Evolutionary conservation across 1,140 invertebrate species (phyloP).

Genomic region (Sesamia nonagrioides): DNA sequence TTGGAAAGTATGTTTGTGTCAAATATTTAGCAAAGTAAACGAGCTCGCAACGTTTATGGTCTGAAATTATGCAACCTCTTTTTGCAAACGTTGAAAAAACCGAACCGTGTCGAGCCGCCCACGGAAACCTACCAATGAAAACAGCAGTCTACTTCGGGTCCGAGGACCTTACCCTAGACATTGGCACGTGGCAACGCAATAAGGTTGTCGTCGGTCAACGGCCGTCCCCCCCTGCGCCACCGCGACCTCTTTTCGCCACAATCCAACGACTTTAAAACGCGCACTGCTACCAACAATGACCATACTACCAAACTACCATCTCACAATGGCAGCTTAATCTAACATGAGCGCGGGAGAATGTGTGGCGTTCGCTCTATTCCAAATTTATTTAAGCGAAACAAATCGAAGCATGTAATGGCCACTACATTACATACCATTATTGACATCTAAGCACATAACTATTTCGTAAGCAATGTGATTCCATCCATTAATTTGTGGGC

Average conservation of each 20-base stretch:
- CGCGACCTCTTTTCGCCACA: conserved; percentile 79
- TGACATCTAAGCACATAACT: conserved; percentile 36
- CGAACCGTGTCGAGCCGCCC: conserved; percentile 63
- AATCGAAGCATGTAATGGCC: conserved; percentile 34
- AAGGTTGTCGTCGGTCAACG: conserved; percentile 83
- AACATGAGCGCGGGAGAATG: conserved; percentile 55
- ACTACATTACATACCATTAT: conserved; percentile 32
- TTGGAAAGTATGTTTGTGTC: neutral
- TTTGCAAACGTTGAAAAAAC: conserved; percentile 57
- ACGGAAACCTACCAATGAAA: conserved; percentile 63
- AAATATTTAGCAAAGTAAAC: conserved; percentile 10
- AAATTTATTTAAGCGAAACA: conserved; percentile 50
- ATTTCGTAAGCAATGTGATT: neutral
- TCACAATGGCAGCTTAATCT: conserved; percentile 61
- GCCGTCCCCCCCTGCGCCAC: conserved; percentile 70
- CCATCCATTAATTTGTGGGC: neutral
- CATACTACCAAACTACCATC: conserved; percentile 53
- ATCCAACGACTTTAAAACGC: conserved; percentile 68
- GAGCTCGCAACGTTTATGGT: neutral
- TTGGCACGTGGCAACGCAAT: conserved; percentile 72
- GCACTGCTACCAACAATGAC: conserved; percentile 57
- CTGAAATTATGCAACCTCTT: conserved; percentile 63
- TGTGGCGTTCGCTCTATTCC: conserved; percentile 51
- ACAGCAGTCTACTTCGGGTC: conserved; percentile 67
- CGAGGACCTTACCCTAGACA: conserved; percentile 84